These are phyloP conservation scores for Perizoma affinitatum DNA, from an alignment of 2,888 invertebrate genomes.

Conservation along the genomic window DNA sequence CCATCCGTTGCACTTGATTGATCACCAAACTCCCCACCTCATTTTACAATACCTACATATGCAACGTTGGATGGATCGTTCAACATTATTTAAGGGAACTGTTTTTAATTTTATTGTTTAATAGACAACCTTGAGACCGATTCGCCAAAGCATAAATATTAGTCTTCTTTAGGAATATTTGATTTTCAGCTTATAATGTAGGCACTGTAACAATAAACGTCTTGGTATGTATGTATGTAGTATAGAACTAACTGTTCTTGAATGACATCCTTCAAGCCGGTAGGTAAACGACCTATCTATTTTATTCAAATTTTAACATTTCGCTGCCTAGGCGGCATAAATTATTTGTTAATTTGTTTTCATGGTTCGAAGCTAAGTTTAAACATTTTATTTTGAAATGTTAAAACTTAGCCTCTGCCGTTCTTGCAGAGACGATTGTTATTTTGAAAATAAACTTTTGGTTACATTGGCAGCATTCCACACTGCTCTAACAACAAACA, in stretches of 20 bases:
- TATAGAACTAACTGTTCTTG: background rate
- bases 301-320: background rate
- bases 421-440: conserved; percentile 31
- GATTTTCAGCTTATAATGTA: background rate
- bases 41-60: conserved; percentile 16
- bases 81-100: background rate
- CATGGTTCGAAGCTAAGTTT: too few species aligned
- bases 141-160: conserved; percentile 12
- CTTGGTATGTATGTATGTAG: too few species aligned
- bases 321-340: background rate
- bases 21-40: conserved; percentile 32
- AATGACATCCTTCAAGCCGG: background rate
- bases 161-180: background rate
- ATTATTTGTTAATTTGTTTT: background rate
- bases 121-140: background rate
- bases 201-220: too few species aligned
- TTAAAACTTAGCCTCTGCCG: background rate
- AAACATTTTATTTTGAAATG: background rate
- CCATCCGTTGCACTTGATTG: conserved; percentile 35
- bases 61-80: background rate
- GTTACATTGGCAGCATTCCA: conserved; percentile 45
- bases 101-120: background rate
- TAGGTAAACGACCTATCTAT: conserved; percentile 9
- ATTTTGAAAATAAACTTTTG: conserved; percentile 48
- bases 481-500: conserved; percentile 50